A percentile compares a stretch with the other conserved stretches of the same genome.
These are phyloP conservation scores for Microtus richardsoni DNA, from an alignment of 2,113 vertebrate genomes.

Conservation along the genomic window DNA sequence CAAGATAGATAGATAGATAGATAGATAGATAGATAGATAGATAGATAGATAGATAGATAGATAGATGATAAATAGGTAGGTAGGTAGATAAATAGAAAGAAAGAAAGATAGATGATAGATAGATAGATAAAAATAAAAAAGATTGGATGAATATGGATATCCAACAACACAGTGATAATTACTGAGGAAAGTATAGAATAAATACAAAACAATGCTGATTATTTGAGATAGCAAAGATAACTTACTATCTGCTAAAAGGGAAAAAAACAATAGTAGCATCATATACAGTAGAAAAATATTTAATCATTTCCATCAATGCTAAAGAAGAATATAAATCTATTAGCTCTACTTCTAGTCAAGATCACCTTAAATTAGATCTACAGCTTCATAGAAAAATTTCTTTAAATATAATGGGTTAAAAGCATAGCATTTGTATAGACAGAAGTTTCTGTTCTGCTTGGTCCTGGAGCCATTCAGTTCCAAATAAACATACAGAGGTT, in stretches of 20 bases:
- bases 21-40: too few species aligned
- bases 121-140: too few species aligned
- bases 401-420: neutral
- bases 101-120: too few species aligned
- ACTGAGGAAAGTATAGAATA: neutral
- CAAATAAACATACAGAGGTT: too few species aligned
- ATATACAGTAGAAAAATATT: neutral
- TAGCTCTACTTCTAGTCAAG: neutral
- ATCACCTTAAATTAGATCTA: neutral
- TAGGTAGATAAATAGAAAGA: neutral
- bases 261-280: neutral
- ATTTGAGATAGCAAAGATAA: slow-evolving; percentile 49
- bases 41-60: too few species aligned
- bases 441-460: too few species aligned
- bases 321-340: neutral
- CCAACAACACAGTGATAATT: neutral
- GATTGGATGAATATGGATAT: neutral
- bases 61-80: neutral
- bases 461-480: too few species aligned
- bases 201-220: neutral
- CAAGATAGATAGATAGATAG: neutral
- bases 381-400: neutral
- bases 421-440: neutral
- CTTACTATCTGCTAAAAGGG: neutral
- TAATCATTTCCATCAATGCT: neutral